Evolutionary conservation across 2,797 vertebrate genomes (phyloP), one percentile per base, ranked within the genome.

Genomic region (Myotis pilosus): DNA sequence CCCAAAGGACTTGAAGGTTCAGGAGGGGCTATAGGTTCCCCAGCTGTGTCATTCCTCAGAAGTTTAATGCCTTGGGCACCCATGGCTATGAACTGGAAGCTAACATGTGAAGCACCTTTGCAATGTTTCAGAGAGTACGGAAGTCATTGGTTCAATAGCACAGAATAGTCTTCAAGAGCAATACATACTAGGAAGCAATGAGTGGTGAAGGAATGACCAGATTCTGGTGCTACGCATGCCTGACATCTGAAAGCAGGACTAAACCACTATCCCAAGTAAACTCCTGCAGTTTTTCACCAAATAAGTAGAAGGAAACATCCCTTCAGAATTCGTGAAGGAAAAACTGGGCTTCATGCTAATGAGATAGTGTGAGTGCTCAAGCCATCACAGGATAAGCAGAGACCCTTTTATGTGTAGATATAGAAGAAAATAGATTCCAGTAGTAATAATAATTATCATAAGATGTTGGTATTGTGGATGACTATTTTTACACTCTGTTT

Each of bases 401-500:
- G 11, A 72, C 69, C 19, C 6, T 47, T 47, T 36, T 78, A 20
- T 49, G 23, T 23, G 49, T 13, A 10, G 10, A 60, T 4, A 53
- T 3, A 41, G 47, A 72, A 30, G n/a, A 28, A 91, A 53, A 16
- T 5, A 33, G 6, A 68, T 6, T 57, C 57, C 25, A 62, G 57
- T 33, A 7, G 51, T 76, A 81, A 60, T 47, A 95, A 72, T 10
- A 13, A 60, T 51, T 2, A 33, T 57, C 74, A 38, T 4, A 8
- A 36, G 53, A 47, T 74, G 33, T 30, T 44, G 4, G 5, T 51
- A 25, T 19, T 23, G 10, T 11, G 3, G 19, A 28, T 15, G 28
- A 78, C 15, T 74, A 72, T 41, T 64, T 47, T 74, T 55, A 79
- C 25, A 28, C 41, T 80, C 41, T 84, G 47, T 60, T 83, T 87